Conservation (phyloP, 1,140 invertebrate genomes). For the Drosophila teissieri region DNA sequence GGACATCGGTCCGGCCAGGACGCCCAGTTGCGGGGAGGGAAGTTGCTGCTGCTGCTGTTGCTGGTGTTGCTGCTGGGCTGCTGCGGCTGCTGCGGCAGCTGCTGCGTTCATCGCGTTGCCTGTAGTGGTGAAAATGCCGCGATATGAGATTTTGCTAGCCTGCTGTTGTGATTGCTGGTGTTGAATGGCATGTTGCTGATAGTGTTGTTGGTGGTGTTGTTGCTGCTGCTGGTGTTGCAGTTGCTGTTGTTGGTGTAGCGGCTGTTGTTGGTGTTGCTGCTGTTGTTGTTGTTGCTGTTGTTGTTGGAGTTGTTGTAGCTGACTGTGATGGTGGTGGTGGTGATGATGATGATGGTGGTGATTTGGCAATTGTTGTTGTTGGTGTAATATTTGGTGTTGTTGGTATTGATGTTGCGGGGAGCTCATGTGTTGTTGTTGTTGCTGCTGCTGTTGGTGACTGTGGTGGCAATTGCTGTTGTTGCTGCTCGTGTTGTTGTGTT, state of each 20-base stretch:
- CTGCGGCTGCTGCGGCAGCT: conserved; percentile 52
- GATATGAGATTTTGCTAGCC: conserved; percentile 88
- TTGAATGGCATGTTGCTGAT: conserved; percentile 83
- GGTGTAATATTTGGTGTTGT: conserved; percentile 84
- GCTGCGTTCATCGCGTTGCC: conserved; percentile 84
- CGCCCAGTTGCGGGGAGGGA: conserved; percentile 74
- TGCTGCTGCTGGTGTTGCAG: conserved; percentile 72
- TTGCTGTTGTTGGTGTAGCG: conserved; percentile 61
- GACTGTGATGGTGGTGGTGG: conserved; percentile 78
- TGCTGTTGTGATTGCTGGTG: conserved; percentile 83
- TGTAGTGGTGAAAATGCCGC: conserved; percentile 89
- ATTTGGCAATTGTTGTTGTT: conserved; percentile 76
- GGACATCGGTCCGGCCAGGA: conserved; percentile 85
- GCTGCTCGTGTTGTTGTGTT: conserved; percentile 60
- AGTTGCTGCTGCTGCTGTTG: conserved; percentile 72
- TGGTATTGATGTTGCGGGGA: conserved; percentile 79
- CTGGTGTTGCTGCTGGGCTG: conserved; percentile 50
- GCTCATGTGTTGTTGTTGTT: conserved; percentile 83
- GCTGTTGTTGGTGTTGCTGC: conserved; percentile 61
- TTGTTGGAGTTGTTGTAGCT: conserved; percentile 40
- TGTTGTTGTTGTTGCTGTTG: conserved; percentile 62
- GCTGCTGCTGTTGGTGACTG: conserved; percentile 72
- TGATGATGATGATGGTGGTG: conserved; percentile 81
- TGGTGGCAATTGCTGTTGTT: conserved; percentile 76
- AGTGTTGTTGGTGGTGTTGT: conserved; percentile 67